Evolutionary conservation across 2,797 vertebrate species (phyloP).

Genomic region (Spea hammondii): DNA sequence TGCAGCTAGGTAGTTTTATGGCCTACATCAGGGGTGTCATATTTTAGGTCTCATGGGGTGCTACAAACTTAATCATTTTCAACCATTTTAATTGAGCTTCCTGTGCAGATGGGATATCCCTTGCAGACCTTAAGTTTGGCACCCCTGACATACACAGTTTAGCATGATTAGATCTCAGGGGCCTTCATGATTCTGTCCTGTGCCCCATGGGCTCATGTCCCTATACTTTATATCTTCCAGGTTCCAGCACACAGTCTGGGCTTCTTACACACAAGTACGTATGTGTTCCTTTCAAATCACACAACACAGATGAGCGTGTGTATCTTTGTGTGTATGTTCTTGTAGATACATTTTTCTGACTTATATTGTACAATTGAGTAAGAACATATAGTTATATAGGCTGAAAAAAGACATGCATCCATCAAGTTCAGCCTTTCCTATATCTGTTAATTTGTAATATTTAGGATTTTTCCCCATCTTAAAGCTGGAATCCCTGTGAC

Average conservation of each 20-base stretch:
- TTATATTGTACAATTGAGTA: not conserved
- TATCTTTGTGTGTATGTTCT: conserved; percentile 24
- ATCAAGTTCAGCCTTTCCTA: too few species aligned
- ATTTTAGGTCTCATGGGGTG: too few species aligned
- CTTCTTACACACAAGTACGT: conserved; percentile 76
- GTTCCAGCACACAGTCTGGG: conserved; percentile 71
- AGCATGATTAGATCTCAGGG: not conserved
- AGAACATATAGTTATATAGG: too few species aligned
- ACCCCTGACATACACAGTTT: not conserved
- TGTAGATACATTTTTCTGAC: not conserved
- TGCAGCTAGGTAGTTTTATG: not conserved
- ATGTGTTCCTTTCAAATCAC: conserved; percentile 51
- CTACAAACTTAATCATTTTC: too few species aligned
- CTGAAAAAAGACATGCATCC: too few species aligned
- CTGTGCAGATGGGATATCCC: too few species aligned
- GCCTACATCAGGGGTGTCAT: not conserved
- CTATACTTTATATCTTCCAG: conserved; percentile 74
- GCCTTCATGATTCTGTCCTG: not conserved
- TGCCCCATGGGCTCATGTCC: conserved; percentile 21
- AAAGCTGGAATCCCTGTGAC: too few species aligned
- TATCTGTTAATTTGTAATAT: too few species aligned
- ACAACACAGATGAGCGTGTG: conserved; percentile 33
- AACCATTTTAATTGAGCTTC: too few species aligned
- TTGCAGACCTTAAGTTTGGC: too few species aligned
- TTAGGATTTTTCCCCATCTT: too few species aligned